Evolutionary conservation across 2,888 invertebrate species (phyloP).

Genomic region (Eilema griseolum): DNA sequence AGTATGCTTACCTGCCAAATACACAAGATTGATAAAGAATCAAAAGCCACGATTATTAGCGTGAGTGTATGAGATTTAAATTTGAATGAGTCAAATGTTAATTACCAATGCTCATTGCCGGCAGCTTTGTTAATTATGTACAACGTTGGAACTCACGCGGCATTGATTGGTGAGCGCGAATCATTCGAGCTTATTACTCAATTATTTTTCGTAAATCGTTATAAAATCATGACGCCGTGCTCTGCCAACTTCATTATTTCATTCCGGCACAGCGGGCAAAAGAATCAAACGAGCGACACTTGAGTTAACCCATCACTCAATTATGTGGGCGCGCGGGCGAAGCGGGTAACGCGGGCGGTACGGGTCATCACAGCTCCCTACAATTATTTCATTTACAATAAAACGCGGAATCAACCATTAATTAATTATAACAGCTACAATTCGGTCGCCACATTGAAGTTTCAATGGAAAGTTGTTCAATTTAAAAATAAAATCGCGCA

Average conservation of each 20-base stretch:
- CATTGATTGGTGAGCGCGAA: background rate
- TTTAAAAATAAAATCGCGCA: slow-evolving; percentile 40
- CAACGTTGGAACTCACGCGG: background rate
- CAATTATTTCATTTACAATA: slow-evolving; percentile 28
- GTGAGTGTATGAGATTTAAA: background rate
- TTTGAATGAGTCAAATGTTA: background rate
- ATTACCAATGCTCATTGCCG: background rate
- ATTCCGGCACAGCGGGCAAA: slow-evolving; percentile 23
- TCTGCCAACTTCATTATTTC: slow-evolving; percentile 24
- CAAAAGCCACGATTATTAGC: background rate
- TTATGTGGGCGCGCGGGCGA: background rate
- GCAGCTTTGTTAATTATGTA: background rate
- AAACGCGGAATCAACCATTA: slow-evolving; percentile 16
- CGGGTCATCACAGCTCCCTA: slow-evolving; percentile 15
- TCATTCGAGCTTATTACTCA: slow-evolving; percentile 5
- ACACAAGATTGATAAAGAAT: background rate
- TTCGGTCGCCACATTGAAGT: slow-evolving; percentile 26
- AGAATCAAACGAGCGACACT: slow-evolving; percentile 21
- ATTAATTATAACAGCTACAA: slow-evolving; percentile 37
- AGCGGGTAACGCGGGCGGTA: background rate
- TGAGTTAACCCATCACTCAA: slow-evolving; percentile 27
- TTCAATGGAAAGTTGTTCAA: slow-evolving; percentile 35
- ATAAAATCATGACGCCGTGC: background rate
- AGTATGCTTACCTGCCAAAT: background rate
- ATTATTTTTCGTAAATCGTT: slow-evolving; percentile 17